Base-by-base conservation (phyloP, 37 sponge, comb jelly and placozoan genomes). In the Hexactinellida sp. region DNA sequence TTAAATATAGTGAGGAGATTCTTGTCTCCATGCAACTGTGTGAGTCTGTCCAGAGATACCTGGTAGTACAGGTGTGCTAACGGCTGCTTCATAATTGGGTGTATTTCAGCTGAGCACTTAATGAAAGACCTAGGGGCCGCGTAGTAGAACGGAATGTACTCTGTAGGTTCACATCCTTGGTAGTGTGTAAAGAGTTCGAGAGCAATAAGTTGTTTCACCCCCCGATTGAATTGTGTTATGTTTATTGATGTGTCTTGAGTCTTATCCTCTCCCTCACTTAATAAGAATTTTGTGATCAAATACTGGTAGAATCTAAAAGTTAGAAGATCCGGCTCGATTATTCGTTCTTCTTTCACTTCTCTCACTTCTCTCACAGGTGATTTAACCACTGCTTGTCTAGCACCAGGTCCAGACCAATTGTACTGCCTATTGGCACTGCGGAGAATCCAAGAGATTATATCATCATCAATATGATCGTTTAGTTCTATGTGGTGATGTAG, bases 31-130 rank as follows among this genome's bases (percentile, higher is more conserved):
- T 84, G 34, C 82, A 94, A 85, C 39, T 90, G 91, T 76, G 13
- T 23, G 19, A 63, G 76, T 23, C 76, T 63, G 76, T 94, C 92
- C 87, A 94, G 37, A 0, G 90, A 83, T 16, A 89, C 89, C 24
- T 90, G 83, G 83, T 92, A 94, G 88, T 94, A 94, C 71, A 94
- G 89, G 55, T 94, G 92, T 37, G 88, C 88, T 30, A 94, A 52
- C 24, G 91, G 91, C 82, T 94, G 94, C 87, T 89, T 90, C 94
- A 94, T 92, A 19, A 16, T 83, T 13, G 38, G 84, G 19, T 83
- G 84, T 19, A n/a, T 28, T 7, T 63, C 76, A 10, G 76, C 76
- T 25, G 76, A 32, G 13, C 76, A 63, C 13, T 63, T 63, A 1
- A 63, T 63, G 76, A 63, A 63, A 21, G 21, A 25, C 34, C 76